phyloP scores from a whole-genome alignment of 30 jellyfish, hydroid and myxozoan genomes.

The Cassiopea xamachana region DNA sequence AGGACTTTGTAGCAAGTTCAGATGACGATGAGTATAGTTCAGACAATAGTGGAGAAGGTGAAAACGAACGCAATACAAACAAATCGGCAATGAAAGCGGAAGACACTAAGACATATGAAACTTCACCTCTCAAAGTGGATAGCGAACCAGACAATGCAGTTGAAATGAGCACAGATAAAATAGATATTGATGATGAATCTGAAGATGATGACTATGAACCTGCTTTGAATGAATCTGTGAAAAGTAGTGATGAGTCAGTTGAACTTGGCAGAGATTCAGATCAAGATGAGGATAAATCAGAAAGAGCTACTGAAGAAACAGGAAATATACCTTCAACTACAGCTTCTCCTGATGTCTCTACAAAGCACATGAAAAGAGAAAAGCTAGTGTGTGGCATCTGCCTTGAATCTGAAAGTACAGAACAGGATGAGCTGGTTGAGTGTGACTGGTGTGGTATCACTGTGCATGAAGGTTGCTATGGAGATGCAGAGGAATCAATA shows the following conservation, averaged over 20 bases:
- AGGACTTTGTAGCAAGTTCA: slow-evolving; percentile 79
- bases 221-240: neutral
- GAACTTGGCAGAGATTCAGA: neutral
- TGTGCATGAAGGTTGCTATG: slow-evolving; percentile 99
- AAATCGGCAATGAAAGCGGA: neutral
- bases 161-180: neutral
- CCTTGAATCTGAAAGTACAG: slow-evolving; percentile 83
- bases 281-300: neutral
- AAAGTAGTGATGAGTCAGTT: slow-evolving; percentile 6
- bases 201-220: slow-evolving; percentile 29
- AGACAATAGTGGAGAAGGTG: slow-evolving; percentile 52
- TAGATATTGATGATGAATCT: slow-evolving; percentile 34
- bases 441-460: slow-evolving; percentile 95
- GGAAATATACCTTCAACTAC: neutral
- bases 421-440: slow-evolving; percentile 91
- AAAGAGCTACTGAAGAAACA: neutral
- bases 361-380: slow-evolving; percentile 26
- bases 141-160: neutral
- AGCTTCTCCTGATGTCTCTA: neutral
- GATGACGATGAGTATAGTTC: slow-evolving; percentile 59
- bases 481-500: slow-evolving; percentile 73
- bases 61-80: slow-evolving; percentile 1
- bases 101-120: neutral
- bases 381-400: slow-evolving; percentile 88
- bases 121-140: neutral